A percentile compares a stretch with the other conserved stretches of the same genome.
phyloP scores from a whole-genome alignment of 1,140 invertebrate species.

The Stegodyphus dumicola region DNA sequence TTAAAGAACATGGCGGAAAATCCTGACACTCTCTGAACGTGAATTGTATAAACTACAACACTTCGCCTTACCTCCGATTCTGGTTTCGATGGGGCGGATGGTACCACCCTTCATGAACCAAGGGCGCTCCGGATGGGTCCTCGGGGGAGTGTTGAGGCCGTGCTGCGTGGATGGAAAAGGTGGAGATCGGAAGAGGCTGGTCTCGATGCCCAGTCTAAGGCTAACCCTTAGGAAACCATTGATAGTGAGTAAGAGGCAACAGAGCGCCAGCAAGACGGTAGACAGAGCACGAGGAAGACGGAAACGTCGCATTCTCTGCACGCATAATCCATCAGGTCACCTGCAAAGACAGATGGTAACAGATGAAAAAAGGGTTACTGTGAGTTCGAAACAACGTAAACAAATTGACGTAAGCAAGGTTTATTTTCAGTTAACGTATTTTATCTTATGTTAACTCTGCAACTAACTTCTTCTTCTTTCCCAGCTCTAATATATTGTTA shows the following conservation, averaged over 20 bases:
- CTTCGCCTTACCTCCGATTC: slow-evolving; percentile 8
- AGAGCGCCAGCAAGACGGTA: slow-evolving; percentile 7
- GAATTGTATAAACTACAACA: no score
- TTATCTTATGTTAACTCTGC: no score
- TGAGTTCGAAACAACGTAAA: no score
- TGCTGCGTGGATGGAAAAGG: not conserved
- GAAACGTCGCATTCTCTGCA: slow-evolving; percentile 24
- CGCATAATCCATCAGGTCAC: slow-evolving; percentile 6
- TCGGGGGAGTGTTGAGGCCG: not conserved
- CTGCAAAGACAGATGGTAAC: not conserved
- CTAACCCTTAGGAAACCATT: slow-evolving; percentile 24
- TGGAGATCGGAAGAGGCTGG: not conserved
- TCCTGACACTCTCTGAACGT: no score
- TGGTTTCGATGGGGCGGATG: not conserved
- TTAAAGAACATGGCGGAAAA: no score
- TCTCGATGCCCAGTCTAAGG: slow-evolving; percentile 2
- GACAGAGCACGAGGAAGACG: slow-evolving; percentile 28
- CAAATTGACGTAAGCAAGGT: no score
- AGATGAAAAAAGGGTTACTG: not conserved
- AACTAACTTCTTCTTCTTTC: no score
- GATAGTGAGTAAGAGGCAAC: slow-evolving; percentile 19
- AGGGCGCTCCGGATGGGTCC: not conserved
- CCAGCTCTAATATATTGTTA: no score
- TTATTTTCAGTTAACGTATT: no score
- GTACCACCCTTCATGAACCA: slow-evolving; percentile 44